Percentiles rank a stretch among this genome's conserved stretches.
Evolutionary conservation across 2,888 invertebrate species (phyloP).

Genomic region (Terebella lapidaria): DNA sequence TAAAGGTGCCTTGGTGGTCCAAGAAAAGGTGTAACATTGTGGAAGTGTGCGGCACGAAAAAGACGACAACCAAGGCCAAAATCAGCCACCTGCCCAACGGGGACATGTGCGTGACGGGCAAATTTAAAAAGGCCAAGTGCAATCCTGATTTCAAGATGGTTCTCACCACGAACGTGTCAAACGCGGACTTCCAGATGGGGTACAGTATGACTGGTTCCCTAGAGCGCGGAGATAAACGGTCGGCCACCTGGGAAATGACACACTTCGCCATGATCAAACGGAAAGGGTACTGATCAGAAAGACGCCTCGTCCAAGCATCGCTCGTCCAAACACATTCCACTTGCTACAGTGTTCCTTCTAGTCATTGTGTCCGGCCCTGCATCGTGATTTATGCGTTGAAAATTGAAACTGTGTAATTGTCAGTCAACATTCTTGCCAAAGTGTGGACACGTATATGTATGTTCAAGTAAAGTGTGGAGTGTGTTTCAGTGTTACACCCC

Average conservation of each 20-base stretch:
- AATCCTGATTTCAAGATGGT: slow-evolving; percentile 57
- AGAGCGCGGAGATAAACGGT: slow-evolving; percentile 69
- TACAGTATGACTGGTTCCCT: slow-evolving; percentile 83
- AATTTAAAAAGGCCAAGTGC: slow-evolving; percentile 59
- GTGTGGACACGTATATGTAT: no score
- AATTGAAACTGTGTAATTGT: no score
- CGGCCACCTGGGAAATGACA: slow-evolving; percentile 76
- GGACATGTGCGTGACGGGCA: slow-evolving; percentile 71
- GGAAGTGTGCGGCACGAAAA: slow-evolving; percentile 74
- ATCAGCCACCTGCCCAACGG: slow-evolving; percentile 75
- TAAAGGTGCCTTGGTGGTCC: slow-evolving; percentile 83
- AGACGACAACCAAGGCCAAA: slow-evolving; percentile 71
- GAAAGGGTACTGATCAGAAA: slow-evolving; percentile 65
- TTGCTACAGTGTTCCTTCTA: no score
- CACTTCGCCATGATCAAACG: slow-evolving; percentile 82
- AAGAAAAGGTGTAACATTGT: slow-evolving; percentile 76
- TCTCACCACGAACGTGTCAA: slow-evolving; percentile 77
- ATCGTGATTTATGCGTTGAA: no score
- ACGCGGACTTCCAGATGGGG: slow-evolving; percentile 83
- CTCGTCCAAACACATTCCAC: no score
- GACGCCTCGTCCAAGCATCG: no score
- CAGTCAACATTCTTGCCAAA: no score
- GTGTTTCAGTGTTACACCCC: no score
- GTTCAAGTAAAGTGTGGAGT: no score
- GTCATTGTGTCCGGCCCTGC: no score